A percentile compares a stretch with the other conserved stretches of the same genome.
Conservation (phyloP, 2,888 invertebrate species). For the Lampropteryx suffumata region DNA sequence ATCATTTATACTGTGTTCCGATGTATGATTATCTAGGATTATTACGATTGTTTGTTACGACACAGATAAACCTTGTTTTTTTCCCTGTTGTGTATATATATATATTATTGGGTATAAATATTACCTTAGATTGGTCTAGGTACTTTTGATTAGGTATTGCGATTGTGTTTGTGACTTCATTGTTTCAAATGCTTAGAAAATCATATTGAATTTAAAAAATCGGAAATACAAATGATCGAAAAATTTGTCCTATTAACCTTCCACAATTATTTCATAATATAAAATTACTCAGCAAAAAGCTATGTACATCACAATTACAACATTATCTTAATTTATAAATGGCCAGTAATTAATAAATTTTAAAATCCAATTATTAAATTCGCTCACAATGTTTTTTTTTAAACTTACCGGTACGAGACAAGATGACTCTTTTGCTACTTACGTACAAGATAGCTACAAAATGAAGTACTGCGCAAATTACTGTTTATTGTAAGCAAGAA, state of each 20-base stretch:
- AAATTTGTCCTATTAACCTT: neutral
- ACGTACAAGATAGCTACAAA: slow-evolving; percentile 4
- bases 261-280: slow-evolving; percentile 3
- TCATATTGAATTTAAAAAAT: neutral
- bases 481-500: slow-evolving; percentile 12
- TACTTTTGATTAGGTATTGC: neutral
- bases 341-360: slow-evolving; percentile 23
- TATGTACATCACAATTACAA: slow-evolving; percentile 27
- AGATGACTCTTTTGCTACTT: neutral
- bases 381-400: slow-evolving; percentile 26
- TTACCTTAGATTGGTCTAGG: neutral
- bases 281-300: slow-evolving; percentile 25
- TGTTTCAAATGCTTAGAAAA: neutral
- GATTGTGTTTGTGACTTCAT: neutral
- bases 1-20: slow-evolving; percentile 1
- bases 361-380: slow-evolving; percentile 30
- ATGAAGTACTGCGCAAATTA: slow-evolving; percentile 19
- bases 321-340: slow-evolving; percentile 19
- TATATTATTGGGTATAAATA: too few relatives aligned
- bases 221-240: neutral
- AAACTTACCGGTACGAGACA: slow-evolving; percentile 12
- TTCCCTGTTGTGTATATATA: too few relatives aligned
- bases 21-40: neutral
- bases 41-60: neutral
- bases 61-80: slow-evolving; percentile 13